phyloP scores from a whole-genome alignment of 1,140 invertebrate species.

The Drosophila baimaii region DNA sequence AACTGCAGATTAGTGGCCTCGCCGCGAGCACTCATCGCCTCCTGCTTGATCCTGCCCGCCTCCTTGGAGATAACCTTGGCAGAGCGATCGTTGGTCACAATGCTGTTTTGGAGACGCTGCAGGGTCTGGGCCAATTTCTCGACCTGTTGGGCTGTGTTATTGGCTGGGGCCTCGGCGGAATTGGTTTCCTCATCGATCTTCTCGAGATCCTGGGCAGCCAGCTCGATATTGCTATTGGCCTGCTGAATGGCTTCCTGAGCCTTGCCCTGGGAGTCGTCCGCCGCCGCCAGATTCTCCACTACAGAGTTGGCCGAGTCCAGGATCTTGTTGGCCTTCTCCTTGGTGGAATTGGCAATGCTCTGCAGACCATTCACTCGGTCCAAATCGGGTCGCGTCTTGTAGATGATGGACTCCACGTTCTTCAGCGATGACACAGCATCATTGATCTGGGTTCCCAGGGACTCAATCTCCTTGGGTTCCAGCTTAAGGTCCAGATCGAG shows the following conservation, averaged over 20 bases:
- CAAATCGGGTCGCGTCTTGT: conserved; percentile 92
- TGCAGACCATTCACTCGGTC: conserved; percentile 90
- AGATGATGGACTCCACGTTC: conserved; percentile 95
- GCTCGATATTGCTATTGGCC: conserved; percentile 91
- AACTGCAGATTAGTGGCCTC: conserved; percentile 73
- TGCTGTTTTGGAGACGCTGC: conserved; percentile 90
- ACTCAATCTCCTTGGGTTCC: conserved; percentile 93
- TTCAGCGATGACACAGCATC: conserved; percentile 93
- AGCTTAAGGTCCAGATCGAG: conserved; percentile 88
- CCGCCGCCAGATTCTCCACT: conserved; percentile 87
- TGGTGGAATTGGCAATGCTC: conserved; percentile 90
- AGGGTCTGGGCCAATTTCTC: conserved; percentile 88
- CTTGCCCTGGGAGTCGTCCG: conserved; percentile 90
- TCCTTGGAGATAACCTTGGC: conserved; percentile 86
- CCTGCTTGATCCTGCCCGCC: conserved; percentile 85
- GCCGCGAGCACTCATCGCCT: conserved; percentile 83
- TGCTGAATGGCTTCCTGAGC: conserved; percentile 91
- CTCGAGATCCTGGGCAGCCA: conserved; percentile 90
- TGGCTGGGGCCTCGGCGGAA: conserved; percentile 90
- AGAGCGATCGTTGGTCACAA: conserved; percentile 89
- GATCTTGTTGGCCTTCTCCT: conserved; percentile 87
- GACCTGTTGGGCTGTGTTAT: conserved; percentile 89
- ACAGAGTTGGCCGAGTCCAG: conserved; percentile 86
- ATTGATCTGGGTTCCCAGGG: conserved; percentile 93
- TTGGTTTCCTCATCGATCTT: conserved; percentile 88